phyloP scores from a whole-genome alignment of 2,888 invertebrate genomes.

The Apomyelois bistriatella region DNA sequence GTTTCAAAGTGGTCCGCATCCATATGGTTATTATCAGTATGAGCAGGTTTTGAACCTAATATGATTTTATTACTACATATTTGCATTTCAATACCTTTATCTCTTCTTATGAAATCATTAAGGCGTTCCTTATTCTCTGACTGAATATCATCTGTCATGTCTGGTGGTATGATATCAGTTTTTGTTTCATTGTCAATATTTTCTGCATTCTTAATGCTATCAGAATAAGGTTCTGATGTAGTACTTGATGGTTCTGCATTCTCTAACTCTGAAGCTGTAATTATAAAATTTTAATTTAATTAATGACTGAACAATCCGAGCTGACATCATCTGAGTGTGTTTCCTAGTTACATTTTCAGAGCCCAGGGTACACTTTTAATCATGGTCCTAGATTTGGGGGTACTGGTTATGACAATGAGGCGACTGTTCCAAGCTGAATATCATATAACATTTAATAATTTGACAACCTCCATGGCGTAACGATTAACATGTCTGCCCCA shows the following conservation, averaged over 20 bases:
- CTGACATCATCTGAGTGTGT: no score
- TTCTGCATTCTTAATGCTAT: not conserved
- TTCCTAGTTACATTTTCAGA: no score
- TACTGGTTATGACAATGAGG: no score
- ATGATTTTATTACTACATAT: constrained; percentile 41
- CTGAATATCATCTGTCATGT: not conserved
- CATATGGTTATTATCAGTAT: constrained; percentile 12
- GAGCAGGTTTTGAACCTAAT: constrained; percentile 43
- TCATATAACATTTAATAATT: no score
- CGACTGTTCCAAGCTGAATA: no score
- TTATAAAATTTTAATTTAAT: not conserved
- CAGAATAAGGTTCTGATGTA: not conserved
- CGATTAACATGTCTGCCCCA: no score
- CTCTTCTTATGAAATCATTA: not conserved
- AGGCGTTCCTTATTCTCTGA: not conserved
- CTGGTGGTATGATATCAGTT: not conserved
- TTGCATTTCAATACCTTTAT: not conserved
- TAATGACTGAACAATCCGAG: no score
- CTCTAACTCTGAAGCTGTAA: not conserved
- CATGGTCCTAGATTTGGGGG: no score
- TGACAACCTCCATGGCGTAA: no score
- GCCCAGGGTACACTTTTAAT: no score
- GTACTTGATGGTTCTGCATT: not conserved
- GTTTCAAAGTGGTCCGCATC: constrained; percentile 17
- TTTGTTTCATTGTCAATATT: not conserved